Conservation (phyloP, 2,113 vertebrate genomes). For the Nyctibius bracteatus region DNA sequence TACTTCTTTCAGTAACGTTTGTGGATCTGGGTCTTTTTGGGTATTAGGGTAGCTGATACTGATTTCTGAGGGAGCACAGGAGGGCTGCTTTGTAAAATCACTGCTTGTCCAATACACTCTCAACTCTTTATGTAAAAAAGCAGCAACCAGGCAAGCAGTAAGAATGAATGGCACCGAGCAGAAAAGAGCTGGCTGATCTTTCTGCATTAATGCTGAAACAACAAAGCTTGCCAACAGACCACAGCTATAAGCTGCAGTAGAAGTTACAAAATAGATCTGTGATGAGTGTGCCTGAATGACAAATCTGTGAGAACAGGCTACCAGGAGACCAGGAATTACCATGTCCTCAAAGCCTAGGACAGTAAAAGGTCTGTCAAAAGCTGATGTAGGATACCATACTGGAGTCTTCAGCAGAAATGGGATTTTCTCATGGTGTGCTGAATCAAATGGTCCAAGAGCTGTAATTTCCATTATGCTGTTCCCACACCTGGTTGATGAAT, state of each 20-base stretch:
- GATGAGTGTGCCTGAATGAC: constrained; percentile 75
- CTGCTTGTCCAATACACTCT: constrained; percentile 80
- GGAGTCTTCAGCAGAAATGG: constrained; percentile 85
- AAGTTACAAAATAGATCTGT: constrained; percentile 81
- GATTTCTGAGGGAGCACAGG: constrained; percentile 53
- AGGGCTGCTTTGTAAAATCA: constrained; percentile 65
- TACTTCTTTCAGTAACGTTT: not conserved
- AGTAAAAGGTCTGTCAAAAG: constrained; percentile 79
- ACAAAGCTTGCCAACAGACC: constrained; percentile 81
- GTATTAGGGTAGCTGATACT: not conserved
- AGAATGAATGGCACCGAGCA: constrained; percentile 85
- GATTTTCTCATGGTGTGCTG: constrained; percentile 76
- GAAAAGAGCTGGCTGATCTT: constrained; percentile 83
- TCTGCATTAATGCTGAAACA: constrained; percentile 79
- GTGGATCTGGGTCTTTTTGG: not conserved
- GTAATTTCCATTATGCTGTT: constrained; percentile 82
- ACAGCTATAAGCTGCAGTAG: constrained; percentile 77
- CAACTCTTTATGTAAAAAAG: constrained; percentile 78
- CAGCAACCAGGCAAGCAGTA: constrained; percentile 80
- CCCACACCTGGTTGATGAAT: constrained; percentile 77
- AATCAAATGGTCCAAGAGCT: constrained; percentile 75
- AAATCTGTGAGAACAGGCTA: constrained; percentile 83
- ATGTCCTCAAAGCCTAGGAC: constrained; percentile 82
- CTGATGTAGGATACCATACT: constrained; percentile 71
- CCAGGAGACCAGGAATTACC: constrained; percentile 81